Conservation (phyloP, 2,888 invertebrate genomes). For the Boloria euphrosyne region DNA sequence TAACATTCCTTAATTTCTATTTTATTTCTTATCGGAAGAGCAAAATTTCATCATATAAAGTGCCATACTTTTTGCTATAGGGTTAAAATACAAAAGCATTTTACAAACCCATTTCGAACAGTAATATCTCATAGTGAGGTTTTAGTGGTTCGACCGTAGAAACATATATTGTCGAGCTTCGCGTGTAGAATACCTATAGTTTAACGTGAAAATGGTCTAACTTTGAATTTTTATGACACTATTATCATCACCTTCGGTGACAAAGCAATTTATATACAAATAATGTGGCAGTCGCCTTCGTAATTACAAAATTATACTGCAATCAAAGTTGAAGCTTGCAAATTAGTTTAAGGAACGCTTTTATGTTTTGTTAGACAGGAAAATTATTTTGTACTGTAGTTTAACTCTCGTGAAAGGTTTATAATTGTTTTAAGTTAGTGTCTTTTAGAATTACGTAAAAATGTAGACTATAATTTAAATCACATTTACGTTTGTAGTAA, state of each 20-base stretch:
- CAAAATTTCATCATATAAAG: no score
- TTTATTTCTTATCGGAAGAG: no score
- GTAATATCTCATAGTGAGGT: constrained; percentile 21
- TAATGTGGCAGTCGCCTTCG: constrained; percentile 33
- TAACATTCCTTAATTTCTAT: no score
- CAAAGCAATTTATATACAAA: constrained; percentile 40
- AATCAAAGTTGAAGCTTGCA: constrained; percentile 36
- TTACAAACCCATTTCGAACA: no score
- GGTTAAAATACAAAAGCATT: background rate
- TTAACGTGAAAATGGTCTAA: constrained; percentile 43
- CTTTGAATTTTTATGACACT: constrained; percentile 45
- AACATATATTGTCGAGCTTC: constrained; percentile 40
- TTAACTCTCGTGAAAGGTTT: constrained; percentile 23
- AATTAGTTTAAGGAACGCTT: constrained; percentile 34
- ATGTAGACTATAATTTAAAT: no score
- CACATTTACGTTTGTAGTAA: no score
- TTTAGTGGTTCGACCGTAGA: constrained; percentile 25
- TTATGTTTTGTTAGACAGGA: constrained; percentile 32
- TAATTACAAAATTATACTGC: constrained; percentile 39
- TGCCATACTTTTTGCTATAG: no score
- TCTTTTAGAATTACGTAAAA: background rate
- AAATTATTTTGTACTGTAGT: constrained; percentile 29
- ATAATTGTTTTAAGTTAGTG: constrained; percentile 18
- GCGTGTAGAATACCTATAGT: constrained; percentile 43
- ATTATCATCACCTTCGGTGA: constrained; percentile 41